phyloP scores from a whole-genome alignment of 2,113 vertebrate species.

The Sander vitreus region DNA sequence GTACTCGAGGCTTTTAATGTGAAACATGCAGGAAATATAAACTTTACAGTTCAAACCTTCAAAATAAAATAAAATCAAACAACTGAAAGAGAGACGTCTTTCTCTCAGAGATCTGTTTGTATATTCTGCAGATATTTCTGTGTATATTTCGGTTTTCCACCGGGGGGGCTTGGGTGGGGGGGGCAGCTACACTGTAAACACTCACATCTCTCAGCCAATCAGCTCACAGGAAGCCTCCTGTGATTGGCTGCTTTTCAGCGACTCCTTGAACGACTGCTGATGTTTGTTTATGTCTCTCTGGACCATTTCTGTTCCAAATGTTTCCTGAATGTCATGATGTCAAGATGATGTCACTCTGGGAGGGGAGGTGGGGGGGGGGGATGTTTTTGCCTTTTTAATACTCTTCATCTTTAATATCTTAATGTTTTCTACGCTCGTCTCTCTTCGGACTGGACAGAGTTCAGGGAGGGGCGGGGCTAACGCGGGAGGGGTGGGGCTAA shows the following conservation, averaged over 20 bases:
- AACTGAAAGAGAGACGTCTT: background rate
- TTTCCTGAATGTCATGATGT: conserved; percentile 57
- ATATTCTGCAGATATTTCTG: conserved; percentile 62
- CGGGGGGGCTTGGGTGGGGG: conserved; percentile 18
- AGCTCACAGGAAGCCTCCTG: conserved; percentile 14
- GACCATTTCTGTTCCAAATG: conserved; percentile 64
- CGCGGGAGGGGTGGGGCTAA: background rate
- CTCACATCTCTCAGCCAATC: conserved; percentile 44
- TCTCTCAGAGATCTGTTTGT: conserved; percentile 51
- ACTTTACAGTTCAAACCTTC: background rate
- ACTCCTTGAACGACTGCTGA: conserved; percentile 50
- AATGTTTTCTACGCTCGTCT: conserved; percentile 58
- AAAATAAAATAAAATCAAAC: background rate
- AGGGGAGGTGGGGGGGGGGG: background rate
- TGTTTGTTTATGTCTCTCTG: conserved; percentile 54
- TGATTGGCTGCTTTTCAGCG: conserved; percentile 54
- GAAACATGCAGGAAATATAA: conserved; percentile 12
- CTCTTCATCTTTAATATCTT: conserved; percentile 21
- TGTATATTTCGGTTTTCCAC: conserved; percentile 70
- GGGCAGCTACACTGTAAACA: conserved; percentile 55
- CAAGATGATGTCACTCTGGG: conserved; percentile 46
- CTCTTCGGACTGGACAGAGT: conserved; percentile 65
- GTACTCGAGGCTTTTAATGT: conserved; percentile 11
- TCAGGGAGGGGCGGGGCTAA: conserved; percentile 4
- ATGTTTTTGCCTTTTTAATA: conserved; percentile 58